Evolutionary conservation across 1,140 invertebrate species (phyloP).

Genomic region (Drosophila gunungcola): DNA sequence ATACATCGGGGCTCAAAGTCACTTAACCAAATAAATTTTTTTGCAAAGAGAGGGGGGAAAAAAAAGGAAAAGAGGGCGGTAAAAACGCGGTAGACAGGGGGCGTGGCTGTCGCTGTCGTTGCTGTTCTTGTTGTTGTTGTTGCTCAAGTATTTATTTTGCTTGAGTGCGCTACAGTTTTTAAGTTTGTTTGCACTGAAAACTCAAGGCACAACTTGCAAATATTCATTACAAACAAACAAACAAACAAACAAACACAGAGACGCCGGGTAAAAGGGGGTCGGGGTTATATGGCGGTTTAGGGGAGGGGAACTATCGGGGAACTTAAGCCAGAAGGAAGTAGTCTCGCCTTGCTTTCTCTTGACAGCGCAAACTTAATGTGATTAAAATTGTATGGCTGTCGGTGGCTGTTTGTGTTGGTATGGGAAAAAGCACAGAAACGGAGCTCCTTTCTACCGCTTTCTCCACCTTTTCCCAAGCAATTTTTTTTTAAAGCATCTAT

Average conservation of each 20-base stretch:
- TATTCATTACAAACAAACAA: conserved; percentile 75
- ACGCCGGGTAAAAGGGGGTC: background rate
- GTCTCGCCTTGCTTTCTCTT: conserved; percentile 37
- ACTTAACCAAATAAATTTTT: conserved; percentile 82
- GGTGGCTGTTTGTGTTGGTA: conserved; percentile 44
- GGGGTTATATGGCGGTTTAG: background rate
- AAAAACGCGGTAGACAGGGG: conserved; percentile 1
- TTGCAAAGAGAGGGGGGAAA: conserved; percentile 29
- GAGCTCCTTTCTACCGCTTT: conserved; percentile 1
- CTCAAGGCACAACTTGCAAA: conserved; percentile 79
- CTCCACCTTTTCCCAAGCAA: background rate
- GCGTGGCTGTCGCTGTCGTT: conserved; percentile 21
- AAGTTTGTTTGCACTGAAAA: conserved; percentile 78
- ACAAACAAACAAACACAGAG: conserved; percentile 42
- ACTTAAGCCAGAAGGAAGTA: conserved; percentile 15
- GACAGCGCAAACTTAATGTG: conserved; percentile 74
- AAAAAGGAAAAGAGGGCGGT: background rate
- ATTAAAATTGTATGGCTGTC: conserved; percentile 81
- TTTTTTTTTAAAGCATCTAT: conserved; percentile 27
- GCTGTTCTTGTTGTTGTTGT: conserved; percentile 30
- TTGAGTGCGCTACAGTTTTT: conserved; percentile 81
- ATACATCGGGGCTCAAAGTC: conserved; percentile 59
- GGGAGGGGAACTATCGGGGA: background rate
- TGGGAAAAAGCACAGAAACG: conserved; percentile 13
- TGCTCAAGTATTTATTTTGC: conserved; percentile 79